Base-by-base conservation (phyloP, 2,113 vertebrate genomes). In the Grammomys surdaster region DNA sequence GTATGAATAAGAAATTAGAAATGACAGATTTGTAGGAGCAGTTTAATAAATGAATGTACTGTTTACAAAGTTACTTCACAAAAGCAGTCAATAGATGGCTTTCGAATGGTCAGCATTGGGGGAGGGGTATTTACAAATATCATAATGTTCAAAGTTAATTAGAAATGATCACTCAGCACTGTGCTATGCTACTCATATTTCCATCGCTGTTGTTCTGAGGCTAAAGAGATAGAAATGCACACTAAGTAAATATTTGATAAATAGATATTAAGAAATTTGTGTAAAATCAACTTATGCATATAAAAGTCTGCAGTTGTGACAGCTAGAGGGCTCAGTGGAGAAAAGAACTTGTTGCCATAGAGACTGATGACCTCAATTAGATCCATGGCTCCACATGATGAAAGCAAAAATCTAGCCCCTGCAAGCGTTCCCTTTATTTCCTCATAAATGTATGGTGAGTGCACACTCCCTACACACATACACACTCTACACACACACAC, bases 281-380 rank as follows among this genome's bases (percentile, higher is more conserved):
- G 76, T 48, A 82, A 20, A 22, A 80, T 3, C 54, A 81, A 46
- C 6, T 95, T 95, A 93, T 40, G 91, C 94, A n/a, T 63, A 90
- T 82, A 48, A 82, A 93, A 67, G 43, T 67, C 40, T 86, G 17
- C 43, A 48, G 43, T 46, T 20, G 19, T 31, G 3, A 33, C 28
- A 69, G 43, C 5, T 3, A 33, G 17, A 22, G 16, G n/a, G 40
- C 4, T 85, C 20, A 3, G 60, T 33, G 16, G 82, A 10, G 7
- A 22, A 48, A 22, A 46, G 84, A 2, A 7, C 40, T 65, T 86
- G 43, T 65, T 86, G 43, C 60, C 40, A 46, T 48, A 13, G 26
- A 77, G 43, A 63, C 16, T 86, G 4, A 33, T 65, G 40, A 20
- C 26, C n/a, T 65, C 13, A 28, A 7, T 85, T 33, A 31, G 14